Base-by-base conservation (phyloP, 2,797 vertebrate species). In the Botia almorhae region DNA sequence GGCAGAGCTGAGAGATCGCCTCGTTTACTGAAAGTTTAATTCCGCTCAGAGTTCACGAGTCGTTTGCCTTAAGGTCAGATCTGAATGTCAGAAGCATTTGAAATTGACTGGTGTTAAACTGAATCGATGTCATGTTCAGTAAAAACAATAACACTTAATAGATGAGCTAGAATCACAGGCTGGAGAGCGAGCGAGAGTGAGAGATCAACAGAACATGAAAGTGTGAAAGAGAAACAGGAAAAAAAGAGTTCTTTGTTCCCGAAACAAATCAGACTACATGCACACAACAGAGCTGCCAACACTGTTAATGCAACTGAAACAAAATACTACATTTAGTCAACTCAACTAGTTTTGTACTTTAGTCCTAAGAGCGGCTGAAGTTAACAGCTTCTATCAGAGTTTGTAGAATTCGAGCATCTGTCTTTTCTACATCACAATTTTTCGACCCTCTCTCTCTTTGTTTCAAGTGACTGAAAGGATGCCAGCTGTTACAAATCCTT, bases 101-200 rank as follows among this genome's bases (percentile, higher is more conserved):
- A 96, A 96, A 99, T 99, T 98, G 98, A 99, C 98, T 96, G 95
- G 93, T 94, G 95, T 94, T 97, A 97, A 98, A 98, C 96, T 95
- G 95, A 99, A 99, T 99, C 97, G 97, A 99, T 99, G 96, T 96
- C 96, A 98, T 96, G 97, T 97, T 97, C 95, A 93, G 94, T 94
- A 94, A 96, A 97, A 98, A 99, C 97, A 98, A 98, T 99, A 97
- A 97, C 96, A 85, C 94, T 93, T 98, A 98, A 98, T 97, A 95
- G 96, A 98, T 99, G 97, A 95, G 96, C 90, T 93, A 86, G 83
- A 88, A 60, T 91, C 88, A 94, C 95, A 96, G 95, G 96, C 96
- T 93, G 70, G 78, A 67, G 55, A 69, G 75, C 70, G 70, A n/a
- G 46, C 70, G 60, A 60, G 21, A 8, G 11, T 33, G 21, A 69